Percentiles rank a stretch among this genome's conserved stretches.
Conservation (phyloP, 2,113 vertebrate genomes). For the Albula glossodonta region DNA sequence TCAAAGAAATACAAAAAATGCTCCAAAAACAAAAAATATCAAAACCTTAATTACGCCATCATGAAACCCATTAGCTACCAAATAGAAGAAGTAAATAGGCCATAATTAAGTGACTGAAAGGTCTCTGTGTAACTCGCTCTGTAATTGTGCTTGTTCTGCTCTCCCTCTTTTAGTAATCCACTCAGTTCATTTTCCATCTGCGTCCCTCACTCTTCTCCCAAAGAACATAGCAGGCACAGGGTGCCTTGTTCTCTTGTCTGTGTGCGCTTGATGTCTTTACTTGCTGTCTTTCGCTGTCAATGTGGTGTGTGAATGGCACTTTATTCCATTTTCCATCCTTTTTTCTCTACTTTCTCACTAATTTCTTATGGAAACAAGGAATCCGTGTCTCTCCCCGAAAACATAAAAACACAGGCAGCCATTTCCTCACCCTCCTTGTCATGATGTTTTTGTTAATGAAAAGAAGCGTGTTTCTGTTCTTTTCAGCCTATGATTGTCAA, state of each 20-base stretch:
- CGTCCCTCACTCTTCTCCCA: slow-evolving; percentile 62
- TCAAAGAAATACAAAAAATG: background rate
- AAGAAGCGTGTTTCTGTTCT: background rate
- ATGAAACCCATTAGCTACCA: background rate
- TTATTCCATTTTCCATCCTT: slow-evolving; percentile 50
- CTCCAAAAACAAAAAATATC: too few species aligned
- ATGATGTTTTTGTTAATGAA: background rate
- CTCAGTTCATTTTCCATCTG: slow-evolving; percentile 71
- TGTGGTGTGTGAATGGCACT: slow-evolving; percentile 65
- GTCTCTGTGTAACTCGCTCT: slow-evolving; percentile 51
- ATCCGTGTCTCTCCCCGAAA: background rate
- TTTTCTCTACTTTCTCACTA: slow-evolving; percentile 14
- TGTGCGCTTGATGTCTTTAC: slow-evolving; percentile 37
- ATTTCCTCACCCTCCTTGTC: background rate
- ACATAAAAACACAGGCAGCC: background rate
- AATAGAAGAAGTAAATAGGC: slow-evolving; percentile 7
- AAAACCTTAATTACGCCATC: background rate
- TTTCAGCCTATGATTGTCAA: background rate
- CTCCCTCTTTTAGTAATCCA: slow-evolving; percentile 57
- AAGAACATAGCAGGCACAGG: slow-evolving; percentile 46
- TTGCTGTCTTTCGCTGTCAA: slow-evolving; percentile 62
- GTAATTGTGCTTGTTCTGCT: slow-evolving; percentile 61
- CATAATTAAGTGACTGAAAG: slow-evolving; percentile 43
- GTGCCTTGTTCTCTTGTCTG: slow-evolving; percentile 48
- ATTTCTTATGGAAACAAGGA: background rate